Evolutionary conservation across 2,888 invertebrate species (phyloP).

Genomic region (Epistrophella euchroma): DNA sequence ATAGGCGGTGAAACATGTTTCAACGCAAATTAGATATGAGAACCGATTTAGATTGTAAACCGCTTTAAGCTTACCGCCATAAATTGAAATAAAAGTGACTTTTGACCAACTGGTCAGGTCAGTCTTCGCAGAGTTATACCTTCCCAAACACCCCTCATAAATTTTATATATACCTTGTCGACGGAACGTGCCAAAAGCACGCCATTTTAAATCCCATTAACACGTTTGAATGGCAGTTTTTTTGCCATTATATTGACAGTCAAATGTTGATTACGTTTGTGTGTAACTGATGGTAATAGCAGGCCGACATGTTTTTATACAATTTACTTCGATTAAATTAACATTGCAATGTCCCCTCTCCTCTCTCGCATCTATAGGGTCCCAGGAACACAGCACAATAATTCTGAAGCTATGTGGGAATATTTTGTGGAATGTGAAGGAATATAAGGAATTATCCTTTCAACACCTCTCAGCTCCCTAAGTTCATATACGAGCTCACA

Average conservation of each 20-base stretch:
- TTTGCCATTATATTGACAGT: constrained; percentile 54
- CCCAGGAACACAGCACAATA: not conserved
- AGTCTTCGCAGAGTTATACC: not conserved
- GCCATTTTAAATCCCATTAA: constrained; percentile 71
- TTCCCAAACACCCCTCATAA: constrained; percentile 3
- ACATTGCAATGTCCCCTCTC: constrained; percentile 56
- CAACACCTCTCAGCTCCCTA: constrained; percentile 41
- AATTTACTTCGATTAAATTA: constrained; percentile 74
- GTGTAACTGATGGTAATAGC: constrained; percentile 29
- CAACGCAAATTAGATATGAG: constrained; percentile 13
- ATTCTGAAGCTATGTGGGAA: not conserved
- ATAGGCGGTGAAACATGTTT: constrained; percentile 9
- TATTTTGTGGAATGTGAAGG: not conserved
- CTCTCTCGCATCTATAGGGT: not conserved
- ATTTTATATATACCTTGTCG: constrained; percentile 8
- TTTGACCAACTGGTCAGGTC: constrained; percentile 23
- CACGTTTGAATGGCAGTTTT: constrained; percentile 66
- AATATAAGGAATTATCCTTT: constrained; percentile 46
- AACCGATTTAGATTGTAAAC: constrained; percentile 34
- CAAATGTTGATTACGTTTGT: constrained; percentile 58
- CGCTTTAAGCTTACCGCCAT: constrained; percentile 14
- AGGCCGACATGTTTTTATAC: constrained; percentile 20
- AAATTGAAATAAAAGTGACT: constrained; percentile 34
- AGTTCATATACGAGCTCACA: constrained; percentile 32
- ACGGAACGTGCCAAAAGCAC: constrained; percentile 30